A percentile compares a stretch with the other conserved stretches of the same genome.
Evolutionary conservation across 2,888 invertebrate genomes (phyloP).

Genomic region (Microctonus brassicae): DNA sequence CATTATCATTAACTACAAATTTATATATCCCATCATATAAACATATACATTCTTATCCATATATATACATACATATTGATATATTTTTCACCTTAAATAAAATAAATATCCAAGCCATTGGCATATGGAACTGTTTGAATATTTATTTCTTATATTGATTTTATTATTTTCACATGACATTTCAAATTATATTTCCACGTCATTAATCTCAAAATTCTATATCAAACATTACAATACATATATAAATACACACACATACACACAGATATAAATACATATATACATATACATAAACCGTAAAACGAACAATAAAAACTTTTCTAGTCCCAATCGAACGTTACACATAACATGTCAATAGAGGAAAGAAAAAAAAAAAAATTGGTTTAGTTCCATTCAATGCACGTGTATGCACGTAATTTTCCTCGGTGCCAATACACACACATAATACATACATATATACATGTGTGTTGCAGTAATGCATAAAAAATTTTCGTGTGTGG

Average conservation of each 20-base stretch:
- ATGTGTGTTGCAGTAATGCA: constrained; percentile 33
- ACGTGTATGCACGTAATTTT: constrained; percentile 1
- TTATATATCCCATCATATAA: neutral
- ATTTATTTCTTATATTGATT: neutral
- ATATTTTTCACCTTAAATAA: neutral
- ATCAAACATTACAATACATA: no score
- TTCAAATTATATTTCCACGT: neutral
- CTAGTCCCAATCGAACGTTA: neutral
- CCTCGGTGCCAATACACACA: constrained; percentile 7
- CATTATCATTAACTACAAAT: neutral
- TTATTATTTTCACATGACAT: neutral
- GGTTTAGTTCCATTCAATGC: neutral
- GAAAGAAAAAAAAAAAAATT: neutral
- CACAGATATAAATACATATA: neutral
- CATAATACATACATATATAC: constrained; percentile 1
- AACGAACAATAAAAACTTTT: constrained; percentile 1
- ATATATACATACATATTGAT: neutral
- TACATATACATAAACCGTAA: neutral
- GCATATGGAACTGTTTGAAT: neutral
- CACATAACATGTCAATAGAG: neutral
- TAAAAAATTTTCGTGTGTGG: constrained; percentile 19
- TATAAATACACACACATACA: neutral
- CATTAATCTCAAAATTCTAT: neutral
- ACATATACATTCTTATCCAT: no score
- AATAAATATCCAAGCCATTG: neutral